These are phyloP conservation scores for Gavialis gangeticus DNA, from an alignment of 2,113 vertebrate species.

Conservation along the genomic window DNA sequence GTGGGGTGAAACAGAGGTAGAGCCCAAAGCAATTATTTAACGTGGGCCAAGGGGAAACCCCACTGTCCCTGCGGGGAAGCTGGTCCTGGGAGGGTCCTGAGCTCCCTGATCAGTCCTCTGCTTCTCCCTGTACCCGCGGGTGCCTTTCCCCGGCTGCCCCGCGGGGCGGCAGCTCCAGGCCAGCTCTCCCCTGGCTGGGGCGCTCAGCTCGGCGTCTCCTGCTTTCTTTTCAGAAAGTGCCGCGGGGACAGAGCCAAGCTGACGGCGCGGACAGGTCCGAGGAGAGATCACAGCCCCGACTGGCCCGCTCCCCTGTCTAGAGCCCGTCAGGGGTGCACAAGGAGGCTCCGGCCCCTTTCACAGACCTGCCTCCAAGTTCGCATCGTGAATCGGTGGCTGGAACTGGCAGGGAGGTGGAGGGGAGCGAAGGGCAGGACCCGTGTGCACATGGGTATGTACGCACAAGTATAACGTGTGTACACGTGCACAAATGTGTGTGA, in stretches of 20 bases:
- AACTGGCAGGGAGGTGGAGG: background rate
- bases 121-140: too few species aligned
- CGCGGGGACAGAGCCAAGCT: background rate
- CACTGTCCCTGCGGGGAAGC: too few species aligned
- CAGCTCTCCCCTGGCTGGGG: background rate
- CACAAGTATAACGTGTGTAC: too few species aligned
- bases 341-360: background rate
- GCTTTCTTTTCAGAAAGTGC: background rate
- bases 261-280: background rate
- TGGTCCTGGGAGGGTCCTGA: too few species aligned
- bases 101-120: too few species aligned
- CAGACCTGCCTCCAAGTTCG: background rate
- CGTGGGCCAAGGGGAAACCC: background rate
- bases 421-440: background rate
- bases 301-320: background rate
- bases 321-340: too few species aligned
- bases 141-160: too few species aligned
- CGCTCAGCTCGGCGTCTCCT: background rate
- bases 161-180: too few species aligned
- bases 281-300: background rate
- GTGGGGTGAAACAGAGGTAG: background rate
- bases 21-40: background rate
- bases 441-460: background rate
- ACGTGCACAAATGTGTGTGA: background rate
- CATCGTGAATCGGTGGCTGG: background rate